Base-by-base conservation (phyloP, 2,888 invertebrate species). In the Podabrus alpinus region DNA sequence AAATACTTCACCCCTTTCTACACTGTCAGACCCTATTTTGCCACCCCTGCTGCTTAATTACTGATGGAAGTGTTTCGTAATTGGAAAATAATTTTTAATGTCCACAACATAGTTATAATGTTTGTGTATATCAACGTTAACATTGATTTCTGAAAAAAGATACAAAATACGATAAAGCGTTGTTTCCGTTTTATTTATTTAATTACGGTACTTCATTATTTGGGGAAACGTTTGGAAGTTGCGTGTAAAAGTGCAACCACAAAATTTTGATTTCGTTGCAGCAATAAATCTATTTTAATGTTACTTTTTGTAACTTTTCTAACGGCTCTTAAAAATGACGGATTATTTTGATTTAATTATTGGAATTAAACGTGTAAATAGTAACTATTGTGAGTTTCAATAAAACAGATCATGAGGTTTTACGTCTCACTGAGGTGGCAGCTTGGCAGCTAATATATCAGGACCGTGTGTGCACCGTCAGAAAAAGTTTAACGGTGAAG, bases 401-500 rank as follows among this genome's bases (percentile, higher is more conserved):
- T 77, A 77, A 70, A 72, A 72, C 59, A 72, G 72, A 77, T 74
- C 77, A 72, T 71, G 70, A 68, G 74, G 72, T 69, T 77, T 77
- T 77, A 77, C 70, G 70, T 77, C 71, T 74, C 74, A 70, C 72
- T 74, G 72, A 77, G 74, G 74, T 74, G 74, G 72, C 72, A 74
- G 74, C 19, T 69, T 74, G 72, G 74, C 69, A 77, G 77, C 75
- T 73, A 77, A 76, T 76, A 76, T 72, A 74, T 78, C 72, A 70
- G 69, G 66, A 71, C 70, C 72, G 74, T 76, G 68, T 75, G 74
- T 78, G 69, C 72, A 68, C 24, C 70, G 74, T 76, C 72, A 59
- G 66, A 66, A 61, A 74, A 73, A 73, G 66, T 72, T 73, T 69
- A 72, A 68, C 25, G 71, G 70, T 72, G 77, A 79, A 79, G 77